Conservation (phyloP, 2,888 invertebrate species). For the Yponomeuta cagnagella region DNA sequence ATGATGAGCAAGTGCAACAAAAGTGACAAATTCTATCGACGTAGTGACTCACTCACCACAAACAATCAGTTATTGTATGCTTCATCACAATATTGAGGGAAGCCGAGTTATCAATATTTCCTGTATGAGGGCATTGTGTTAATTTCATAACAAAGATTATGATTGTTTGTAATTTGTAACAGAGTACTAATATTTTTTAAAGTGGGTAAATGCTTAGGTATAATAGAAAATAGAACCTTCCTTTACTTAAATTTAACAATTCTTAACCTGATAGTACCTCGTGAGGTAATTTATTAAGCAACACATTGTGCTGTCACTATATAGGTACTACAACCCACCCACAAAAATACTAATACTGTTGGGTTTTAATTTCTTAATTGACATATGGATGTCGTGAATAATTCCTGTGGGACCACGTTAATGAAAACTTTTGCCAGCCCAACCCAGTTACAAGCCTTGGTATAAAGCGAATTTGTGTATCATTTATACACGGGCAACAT, state of each 20-base stretch:
- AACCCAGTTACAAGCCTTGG: background rate
- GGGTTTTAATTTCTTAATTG: conserved; percentile 30
- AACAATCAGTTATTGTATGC: background rate
- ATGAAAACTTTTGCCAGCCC: conserved; percentile 17
- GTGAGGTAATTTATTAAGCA: background rate
- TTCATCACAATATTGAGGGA: background rate
- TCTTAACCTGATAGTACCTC: too few species aligned
- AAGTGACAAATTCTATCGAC: background rate
- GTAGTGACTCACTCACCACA: background rate
- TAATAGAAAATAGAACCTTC: too few species aligned
- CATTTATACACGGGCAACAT: conserved; percentile 26
- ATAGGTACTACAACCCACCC: background rate
- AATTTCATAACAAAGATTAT: background rate
- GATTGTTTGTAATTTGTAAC: background rate
- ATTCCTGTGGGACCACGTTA: conserved; percentile 23
- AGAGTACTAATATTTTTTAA: background rate
- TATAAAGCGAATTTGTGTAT: background rate
- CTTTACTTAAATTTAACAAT: too few species aligned
- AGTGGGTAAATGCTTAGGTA: too few species aligned
- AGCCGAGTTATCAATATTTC: conserved; percentile 2
- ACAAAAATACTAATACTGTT: background rate
- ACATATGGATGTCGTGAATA: conserved; percentile 20
- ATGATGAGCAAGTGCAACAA: background rate
- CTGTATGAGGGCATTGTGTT: background rate
- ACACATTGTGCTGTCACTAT: background rate